These are phyloP conservation scores for Apoderus coryli DNA, from an alignment of 2,888 invertebrate genomes.

Conservation along the genomic window DNA sequence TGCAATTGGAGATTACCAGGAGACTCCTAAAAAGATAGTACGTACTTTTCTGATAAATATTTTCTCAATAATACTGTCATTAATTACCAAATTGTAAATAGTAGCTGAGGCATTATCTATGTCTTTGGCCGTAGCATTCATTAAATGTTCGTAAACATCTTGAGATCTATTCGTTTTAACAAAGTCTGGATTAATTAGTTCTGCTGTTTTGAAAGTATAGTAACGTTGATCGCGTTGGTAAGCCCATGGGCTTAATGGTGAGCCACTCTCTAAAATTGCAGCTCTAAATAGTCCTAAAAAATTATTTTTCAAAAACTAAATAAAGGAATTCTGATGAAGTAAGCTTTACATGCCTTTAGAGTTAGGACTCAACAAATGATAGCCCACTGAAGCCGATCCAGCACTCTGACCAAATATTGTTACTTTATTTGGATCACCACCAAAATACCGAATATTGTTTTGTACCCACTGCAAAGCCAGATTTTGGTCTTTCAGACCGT, in stretches of 20 bases:
- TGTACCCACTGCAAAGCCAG: slow-evolving; percentile 22
- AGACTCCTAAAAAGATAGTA: no score
- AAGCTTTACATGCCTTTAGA: slow-evolving; percentile 16
- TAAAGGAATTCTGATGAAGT: no score
- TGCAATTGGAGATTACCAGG: slow-evolving; percentile 14
- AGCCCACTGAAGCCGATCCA: slow-evolving; percentile 22
- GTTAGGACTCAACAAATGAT: slow-evolving; percentile 17
- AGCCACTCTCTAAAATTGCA: slow-evolving; percentile 27
- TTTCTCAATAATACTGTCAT: neutral
- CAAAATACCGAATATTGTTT: slow-evolving; percentile 23
- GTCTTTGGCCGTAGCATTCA: slow-evolving; percentile 12
- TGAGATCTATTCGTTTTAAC: slow-evolving; percentile 13
- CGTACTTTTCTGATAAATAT: slow-evolving; percentile 13
- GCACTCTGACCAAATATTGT: slow-evolving; percentile 26
- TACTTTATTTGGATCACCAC: no score
- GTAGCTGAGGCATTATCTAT: slow-evolving; percentile 13
- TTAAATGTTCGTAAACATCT: slow-evolving; percentile 15
- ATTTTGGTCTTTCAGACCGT: slow-evolving; percentile 25
- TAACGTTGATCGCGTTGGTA: slow-evolving; percentile 22
- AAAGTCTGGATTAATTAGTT: slow-evolving; percentile 19
- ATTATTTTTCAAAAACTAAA: no score
- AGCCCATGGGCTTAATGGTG: slow-evolving; percentile 27
- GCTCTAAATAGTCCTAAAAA: slow-evolving; percentile 22
- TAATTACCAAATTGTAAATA: slow-evolving; percentile 11
- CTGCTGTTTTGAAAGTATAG: slow-evolving; percentile 19